Conservation (phyloP, 2,888 invertebrate genomes). For the Ligdia adustata region DNA sequence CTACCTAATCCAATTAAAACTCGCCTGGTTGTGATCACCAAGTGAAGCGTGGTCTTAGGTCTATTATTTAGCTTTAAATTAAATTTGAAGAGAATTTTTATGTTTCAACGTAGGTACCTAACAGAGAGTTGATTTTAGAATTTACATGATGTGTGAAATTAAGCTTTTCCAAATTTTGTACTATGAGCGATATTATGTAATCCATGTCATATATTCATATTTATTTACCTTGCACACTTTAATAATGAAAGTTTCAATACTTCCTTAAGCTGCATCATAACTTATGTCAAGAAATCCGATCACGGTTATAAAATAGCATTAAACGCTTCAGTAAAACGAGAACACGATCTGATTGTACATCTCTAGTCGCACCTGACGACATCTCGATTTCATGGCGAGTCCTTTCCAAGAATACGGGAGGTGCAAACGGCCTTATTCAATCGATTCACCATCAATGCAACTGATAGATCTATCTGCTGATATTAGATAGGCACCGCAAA, state of each 20-base stretch:
- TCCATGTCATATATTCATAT: not conserved
- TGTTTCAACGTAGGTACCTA: not conserved
- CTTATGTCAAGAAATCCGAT: slow-evolving; percentile 34
- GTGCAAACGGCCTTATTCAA: slow-evolving; percentile 68
- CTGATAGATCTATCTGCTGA: slow-evolving; percentile 64
- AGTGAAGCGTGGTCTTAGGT: not conserved
- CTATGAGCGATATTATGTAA: not conserved
- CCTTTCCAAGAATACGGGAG: slow-evolving; percentile 66
- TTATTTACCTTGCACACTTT: not conserved
- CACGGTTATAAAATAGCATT: slow-evolving; percentile 27
- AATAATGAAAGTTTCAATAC: slow-evolving; percentile 26
- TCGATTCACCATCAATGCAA: slow-evolving; percentile 55
- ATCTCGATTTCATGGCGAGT: slow-evolving; percentile 60
- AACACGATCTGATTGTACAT: slow-evolving; percentile 58
- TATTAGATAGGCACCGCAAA: slow-evolving; percentile 59
- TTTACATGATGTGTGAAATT: not conserved
- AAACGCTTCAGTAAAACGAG: slow-evolving; percentile 45
- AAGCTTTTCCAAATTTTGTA: not conserved
- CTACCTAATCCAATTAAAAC: not conserved
- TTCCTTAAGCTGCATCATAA: slow-evolving; percentile 22
- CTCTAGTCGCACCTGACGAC: slow-evolving; percentile 67
- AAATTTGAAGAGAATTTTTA: not conserved
- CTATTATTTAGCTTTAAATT: not conserved
- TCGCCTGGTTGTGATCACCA: not conserved
- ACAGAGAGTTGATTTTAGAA: not conserved